These are phyloP conservation scores for Acleris holmiana DNA, from an alignment of 2,888 invertebrate genomes.

Conservation along the genomic window DNA sequence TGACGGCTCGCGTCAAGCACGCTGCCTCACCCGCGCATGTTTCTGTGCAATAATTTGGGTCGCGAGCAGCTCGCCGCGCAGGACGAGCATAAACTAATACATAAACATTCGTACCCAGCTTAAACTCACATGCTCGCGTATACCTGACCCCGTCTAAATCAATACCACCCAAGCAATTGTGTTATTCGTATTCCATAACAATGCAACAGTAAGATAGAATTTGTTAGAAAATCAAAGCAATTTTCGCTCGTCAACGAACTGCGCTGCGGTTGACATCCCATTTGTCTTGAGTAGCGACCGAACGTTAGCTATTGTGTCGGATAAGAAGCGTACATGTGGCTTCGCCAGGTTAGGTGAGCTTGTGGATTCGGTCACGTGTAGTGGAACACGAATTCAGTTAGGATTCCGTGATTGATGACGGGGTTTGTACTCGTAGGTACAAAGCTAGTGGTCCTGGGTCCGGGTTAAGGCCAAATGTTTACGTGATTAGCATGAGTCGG, in stretches of 20 bases:
- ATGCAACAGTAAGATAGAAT: constrained; percentile 52
- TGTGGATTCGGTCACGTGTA: constrained; percentile 7
- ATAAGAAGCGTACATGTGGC: constrained; percentile 35
- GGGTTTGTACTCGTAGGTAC: too few relatives aligned
- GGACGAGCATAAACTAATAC: too few relatives aligned
- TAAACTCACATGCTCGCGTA: too few relatives aligned
- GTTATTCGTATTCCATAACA: constrained; percentile 15
- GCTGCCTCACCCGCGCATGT: too few relatives aligned
- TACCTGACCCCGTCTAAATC: too few relatives aligned
- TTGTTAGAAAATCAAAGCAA: constrained; percentile 67
- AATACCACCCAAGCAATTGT: neutral
- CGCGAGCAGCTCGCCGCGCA: too few relatives aligned
- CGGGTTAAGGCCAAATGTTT: too few relatives aligned
- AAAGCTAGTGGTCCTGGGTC: too few relatives aligned
- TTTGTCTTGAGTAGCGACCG: constrained; percentile 60
- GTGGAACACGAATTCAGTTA: neutral
- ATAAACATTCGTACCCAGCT: too few relatives aligned
- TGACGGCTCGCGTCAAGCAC: too few relatives aligned
- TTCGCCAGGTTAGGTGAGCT: constrained; percentile 44
- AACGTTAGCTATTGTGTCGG: constrained; percentile 36
- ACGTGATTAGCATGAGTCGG: too few relatives aligned
- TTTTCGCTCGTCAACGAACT: constrained; percentile 62
- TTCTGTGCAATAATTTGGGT: too few relatives aligned
- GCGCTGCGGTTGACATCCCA: constrained; percentile 63
- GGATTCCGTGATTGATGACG: neutral